Evolutionary conservation across 2,797 vertebrate genomes (phyloP).

Genomic region (Danio kyathit): DNA sequence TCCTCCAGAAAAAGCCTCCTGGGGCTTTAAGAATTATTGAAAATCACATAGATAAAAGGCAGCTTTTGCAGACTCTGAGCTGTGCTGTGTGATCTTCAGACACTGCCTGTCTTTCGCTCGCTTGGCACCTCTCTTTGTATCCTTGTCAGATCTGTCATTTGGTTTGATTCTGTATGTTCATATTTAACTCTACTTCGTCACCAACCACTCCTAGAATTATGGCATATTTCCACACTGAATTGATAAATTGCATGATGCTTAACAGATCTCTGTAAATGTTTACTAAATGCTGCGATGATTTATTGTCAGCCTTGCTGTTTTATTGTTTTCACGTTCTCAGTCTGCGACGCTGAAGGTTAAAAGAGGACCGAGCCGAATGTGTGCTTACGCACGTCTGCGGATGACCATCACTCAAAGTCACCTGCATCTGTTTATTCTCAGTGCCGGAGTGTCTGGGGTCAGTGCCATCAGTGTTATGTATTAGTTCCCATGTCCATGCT

Average conservation of each 20-base stretch:
- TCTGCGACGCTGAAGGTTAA: conserved; percentile 48
- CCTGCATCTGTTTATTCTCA: conserved; percentile 42
- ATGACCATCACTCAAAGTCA: conserved; percentile 65
- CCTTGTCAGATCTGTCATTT: conserved; percentile 44
- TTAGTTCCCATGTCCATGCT: conserved; percentile 69
- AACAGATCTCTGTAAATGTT: conserved; percentile 49
- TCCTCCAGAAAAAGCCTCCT: conserved; percentile 1
- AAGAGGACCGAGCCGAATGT: conserved; percentile 39
- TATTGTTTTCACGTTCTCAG: conserved; percentile 31
- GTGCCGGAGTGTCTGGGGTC: conserved; percentile 66
- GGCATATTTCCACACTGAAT: conserved; percentile 38
- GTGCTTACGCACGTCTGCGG: conserved; percentile 56
- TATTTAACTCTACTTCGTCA: conserved; percentile 25
- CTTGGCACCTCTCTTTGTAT: conserved; percentile 31
- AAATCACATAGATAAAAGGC: conserved; percentile 41
- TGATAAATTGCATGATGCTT: conserved; percentile 27
- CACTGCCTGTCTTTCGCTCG: conserved; percentile 41
- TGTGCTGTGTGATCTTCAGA: conserved; percentile 21
- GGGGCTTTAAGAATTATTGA: conserved; percentile 17
- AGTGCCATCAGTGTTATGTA: conserved; percentile 66
- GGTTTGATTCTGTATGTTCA: conserved; percentile 33
- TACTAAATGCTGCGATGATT: conserved; percentile 47
- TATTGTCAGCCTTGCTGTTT: conserved; percentile 32
- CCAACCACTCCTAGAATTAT: conserved; percentile 9
- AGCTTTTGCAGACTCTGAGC: conserved; percentile 13